Conservation (phyloP, 1,140 invertebrate species). For the Heliconius eleuchia region DNA sequence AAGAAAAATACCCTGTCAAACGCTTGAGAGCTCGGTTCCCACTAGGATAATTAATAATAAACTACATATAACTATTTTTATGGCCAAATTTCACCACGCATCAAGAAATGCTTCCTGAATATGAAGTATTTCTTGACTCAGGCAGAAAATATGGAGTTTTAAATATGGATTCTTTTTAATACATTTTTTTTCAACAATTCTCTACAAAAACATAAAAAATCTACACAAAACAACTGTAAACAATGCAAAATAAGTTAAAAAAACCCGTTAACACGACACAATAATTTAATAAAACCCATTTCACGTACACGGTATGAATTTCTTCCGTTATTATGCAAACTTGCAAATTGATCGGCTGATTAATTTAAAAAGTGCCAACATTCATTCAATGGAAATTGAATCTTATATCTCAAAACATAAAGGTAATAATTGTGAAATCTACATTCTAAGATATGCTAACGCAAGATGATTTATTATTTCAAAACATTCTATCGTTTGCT, state of each 20-base stretch:
- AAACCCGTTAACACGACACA: slow-evolving; percentile 8
- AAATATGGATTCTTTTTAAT: too few species aligned
- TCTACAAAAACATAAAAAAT: neutral
- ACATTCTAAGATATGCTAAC: neutral
- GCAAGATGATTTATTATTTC: slow-evolving; percentile 8
- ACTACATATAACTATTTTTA: too few species aligned
- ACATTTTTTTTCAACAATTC: too few species aligned
- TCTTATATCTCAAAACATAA: neutral
- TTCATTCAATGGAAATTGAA: neutral
- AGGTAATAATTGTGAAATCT: neutral
- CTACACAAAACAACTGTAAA: neutral
- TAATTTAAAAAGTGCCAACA: slow-evolving; percentile 23
- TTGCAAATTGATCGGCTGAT: slow-evolving; percentile 30
- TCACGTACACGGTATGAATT: slow-evolving; percentile 22
- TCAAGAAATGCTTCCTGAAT: too few species aligned
- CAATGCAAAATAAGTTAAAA: neutral
- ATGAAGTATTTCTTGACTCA: too few species aligned
- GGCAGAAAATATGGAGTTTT: too few species aligned
- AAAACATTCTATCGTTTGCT: slow-evolving; percentile 7
- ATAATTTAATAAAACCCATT: slow-evolving; percentile 30
- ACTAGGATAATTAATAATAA: too few species aligned
- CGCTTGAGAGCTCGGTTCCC: too few species aligned
- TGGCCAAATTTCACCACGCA: too few species aligned
- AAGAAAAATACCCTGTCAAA: too few species aligned
- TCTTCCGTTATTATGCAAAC: slow-evolving; percentile 22